Evolutionary conservation across 2,888 invertebrate species (phyloP).

Genomic region (Lordiphosa andalusiaca): DNA sequence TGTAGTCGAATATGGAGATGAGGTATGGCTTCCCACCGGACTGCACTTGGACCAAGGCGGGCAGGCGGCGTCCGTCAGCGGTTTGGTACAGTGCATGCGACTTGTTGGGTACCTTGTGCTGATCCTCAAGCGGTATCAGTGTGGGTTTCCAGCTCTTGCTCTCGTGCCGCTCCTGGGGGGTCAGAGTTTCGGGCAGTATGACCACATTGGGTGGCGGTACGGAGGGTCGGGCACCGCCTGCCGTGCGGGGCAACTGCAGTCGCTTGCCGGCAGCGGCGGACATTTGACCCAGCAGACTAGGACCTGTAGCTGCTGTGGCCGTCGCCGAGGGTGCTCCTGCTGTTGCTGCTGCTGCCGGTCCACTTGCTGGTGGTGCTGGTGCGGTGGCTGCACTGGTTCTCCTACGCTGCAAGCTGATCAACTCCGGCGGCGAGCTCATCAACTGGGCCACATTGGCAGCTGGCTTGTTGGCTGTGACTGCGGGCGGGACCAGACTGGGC

Average conservation of each 20-base stretch:
- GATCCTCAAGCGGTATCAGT: slow-evolving; percentile 84
- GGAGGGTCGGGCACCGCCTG: slow-evolving; percentile 41
- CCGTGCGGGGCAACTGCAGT: slow-evolving; percentile 70
- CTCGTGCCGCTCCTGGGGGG: slow-evolving; percentile 79
- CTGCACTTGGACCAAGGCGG: slow-evolving; percentile 87
- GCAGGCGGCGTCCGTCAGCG: slow-evolving; percentile 83
- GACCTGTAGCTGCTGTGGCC: neutral
- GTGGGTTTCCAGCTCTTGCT: slow-evolving; percentile 87
- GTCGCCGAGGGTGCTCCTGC: slow-evolving; percentile 3
- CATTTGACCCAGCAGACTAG: slow-evolving; percentile 24
- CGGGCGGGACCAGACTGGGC: slow-evolving; percentile 6
- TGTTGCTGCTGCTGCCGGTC: slow-evolving; percentile 65
- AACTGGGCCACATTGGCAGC: slow-evolving; percentile 46
- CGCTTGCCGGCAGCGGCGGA: slow-evolving; percentile 25
- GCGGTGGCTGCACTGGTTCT: slow-evolving; percentile 71
- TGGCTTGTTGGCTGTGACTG: slow-evolving; percentile 3
- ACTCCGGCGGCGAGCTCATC: slow-evolving; percentile 82
- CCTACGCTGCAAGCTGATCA: slow-evolving; percentile 82
- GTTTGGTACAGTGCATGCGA: slow-evolving; percentile 82
- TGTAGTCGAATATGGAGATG: slow-evolving; percentile 89
- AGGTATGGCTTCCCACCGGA: slow-evolving; percentile 90
- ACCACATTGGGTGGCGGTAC: slow-evolving; percentile 78
- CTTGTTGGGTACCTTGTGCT: slow-evolving; percentile 67
- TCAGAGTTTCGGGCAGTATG: slow-evolving; percentile 78
- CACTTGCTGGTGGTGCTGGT: neutral